Base-by-base conservation (phyloP, 2,797 vertebrate species). In the Taeniopygia guttata region DNA sequence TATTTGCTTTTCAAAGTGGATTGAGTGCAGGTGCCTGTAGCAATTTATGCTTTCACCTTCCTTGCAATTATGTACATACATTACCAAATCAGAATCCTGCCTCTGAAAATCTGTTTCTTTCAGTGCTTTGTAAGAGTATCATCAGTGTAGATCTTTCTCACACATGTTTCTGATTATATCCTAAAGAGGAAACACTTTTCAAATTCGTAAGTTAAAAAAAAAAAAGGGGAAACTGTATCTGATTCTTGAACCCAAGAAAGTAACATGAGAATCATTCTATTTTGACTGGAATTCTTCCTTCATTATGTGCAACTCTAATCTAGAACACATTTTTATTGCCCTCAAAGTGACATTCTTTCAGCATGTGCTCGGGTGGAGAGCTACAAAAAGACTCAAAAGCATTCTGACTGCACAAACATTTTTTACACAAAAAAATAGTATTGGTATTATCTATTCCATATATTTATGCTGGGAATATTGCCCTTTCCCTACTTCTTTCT, bases 211-310 rank as follows among this genome's bases (percentile, higher is more conserved):
- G 56, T 84, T 84, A 4, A 77, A 72, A 32, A 27, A 84, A 74
- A 84, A 56, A 18, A 54, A n/a, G 5, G 5, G 9, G 49, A 84
- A 96, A 91, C 69, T 69, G 48, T 72, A 48, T 89, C 64, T 92
- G 77, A 73, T 93, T 90, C 81, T 76, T 89, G 78, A 92, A 46
- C 59, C 42, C 70, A 54, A 46, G 55, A 79, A 92, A 79, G 84
- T 89, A 96, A 94, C 36, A 9, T 70, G 94, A 91, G 86, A 84
- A 81, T 87, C 43, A 6, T 69, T 94, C 75, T 94, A 72, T 96
- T 96, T 96, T 96, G 95, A 68, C 89, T 95, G 85, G 84, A 96
- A 86, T 95, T 89, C 82, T 95, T 94, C 87, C 60, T 75, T 82
- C 64, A 55, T 93, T 94, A 90, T 88, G 70, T 66, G 62, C 29